Evolutionary conservation across 35 echinoderm and acorn worm genomes (phyloP).

Genomic region (Diadema setosum): DNA sequence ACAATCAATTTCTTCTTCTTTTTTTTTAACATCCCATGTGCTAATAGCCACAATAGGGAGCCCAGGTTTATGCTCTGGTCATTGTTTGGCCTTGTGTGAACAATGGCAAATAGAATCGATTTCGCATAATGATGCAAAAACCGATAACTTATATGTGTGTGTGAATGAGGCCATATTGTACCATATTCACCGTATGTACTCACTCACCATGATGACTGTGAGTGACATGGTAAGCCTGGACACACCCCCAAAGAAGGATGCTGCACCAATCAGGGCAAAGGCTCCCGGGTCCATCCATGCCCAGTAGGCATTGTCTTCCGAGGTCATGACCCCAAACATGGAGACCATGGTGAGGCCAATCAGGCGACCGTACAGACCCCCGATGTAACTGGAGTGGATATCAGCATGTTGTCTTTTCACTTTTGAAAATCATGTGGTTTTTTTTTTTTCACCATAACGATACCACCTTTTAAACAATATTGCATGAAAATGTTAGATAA

Average conservation of each 20-base stretch:
- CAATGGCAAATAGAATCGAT: not conserved
- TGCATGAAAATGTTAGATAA: no score
- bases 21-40: no score
- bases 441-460: no score
- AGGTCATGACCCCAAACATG: conserved; percentile 86
- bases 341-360: conserved; percentile 87
- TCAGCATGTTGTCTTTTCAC: no score
- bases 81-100: no score
- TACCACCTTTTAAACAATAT: no score
- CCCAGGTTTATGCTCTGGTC: no score
- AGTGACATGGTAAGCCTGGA: conserved; percentile 96
- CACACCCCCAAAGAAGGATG: conserved; percentile 94
- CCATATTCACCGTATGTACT: not conserved
- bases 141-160: not conserved
- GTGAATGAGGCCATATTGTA: not conserved
- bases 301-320: conserved; percentile 69
- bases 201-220: conserved; percentile 97
- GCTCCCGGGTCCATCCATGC: conserved; percentile 99
- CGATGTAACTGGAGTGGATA: conserved; percentile 91
- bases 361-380: conserved; percentile 83
- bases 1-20: no score
- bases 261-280: conserved; percentile 92
- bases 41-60: no score
- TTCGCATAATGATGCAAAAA: no score
- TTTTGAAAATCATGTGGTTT: no score